These are phyloP conservation scores for Polydrusus tereticollis DNA, from an alignment of 2,888 invertebrate species.

Conservation along the genomic window DNA sequence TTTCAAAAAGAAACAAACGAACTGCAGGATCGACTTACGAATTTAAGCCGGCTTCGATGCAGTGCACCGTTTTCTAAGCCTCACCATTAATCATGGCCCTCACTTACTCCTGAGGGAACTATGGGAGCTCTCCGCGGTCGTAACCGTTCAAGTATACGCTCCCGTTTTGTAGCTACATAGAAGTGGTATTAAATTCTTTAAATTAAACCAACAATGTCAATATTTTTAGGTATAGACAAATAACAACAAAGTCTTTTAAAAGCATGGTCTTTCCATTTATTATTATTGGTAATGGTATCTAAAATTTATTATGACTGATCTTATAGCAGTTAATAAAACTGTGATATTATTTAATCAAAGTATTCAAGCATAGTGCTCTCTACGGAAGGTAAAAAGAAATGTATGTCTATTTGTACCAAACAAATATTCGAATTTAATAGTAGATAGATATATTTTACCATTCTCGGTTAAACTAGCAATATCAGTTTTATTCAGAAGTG, in stretches of 20 bases:
- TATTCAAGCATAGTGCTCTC: neutral
- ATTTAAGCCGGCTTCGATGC: neutral
- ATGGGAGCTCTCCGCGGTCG: neutral
- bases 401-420: neutral
- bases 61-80: neutral
- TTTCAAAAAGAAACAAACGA: neutral
- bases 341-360: no score
- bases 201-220: neutral
- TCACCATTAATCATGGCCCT: constrained; percentile 5
- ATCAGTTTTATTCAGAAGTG: neutral
- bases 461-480: neutral
- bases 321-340: no score
- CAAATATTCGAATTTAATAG: neutral
- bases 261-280: no score
- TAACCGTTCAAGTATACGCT: constrained; percentile 1
- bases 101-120: constrained; percentile 6
- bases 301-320: no score
- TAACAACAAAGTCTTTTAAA: no score
- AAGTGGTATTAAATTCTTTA: neutral
- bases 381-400: neutral
- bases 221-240: neutral
- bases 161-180: neutral
- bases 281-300: no score
- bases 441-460: neutral
- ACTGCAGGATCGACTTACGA: neutral